Base-by-base conservation (phyloP, 2,888 invertebrate species). In the Pristionchus exspectatus region DNA sequence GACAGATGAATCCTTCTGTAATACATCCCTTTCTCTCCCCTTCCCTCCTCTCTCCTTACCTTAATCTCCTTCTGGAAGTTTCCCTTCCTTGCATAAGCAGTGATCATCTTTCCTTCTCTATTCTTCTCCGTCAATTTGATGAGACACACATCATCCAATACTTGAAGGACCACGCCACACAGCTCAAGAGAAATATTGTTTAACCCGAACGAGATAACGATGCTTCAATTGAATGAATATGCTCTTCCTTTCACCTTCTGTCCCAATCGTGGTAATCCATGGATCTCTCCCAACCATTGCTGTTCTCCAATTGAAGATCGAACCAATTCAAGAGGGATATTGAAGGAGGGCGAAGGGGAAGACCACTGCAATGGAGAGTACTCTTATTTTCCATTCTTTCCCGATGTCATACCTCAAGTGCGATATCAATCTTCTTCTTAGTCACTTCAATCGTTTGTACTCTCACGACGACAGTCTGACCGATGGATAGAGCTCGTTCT, bases 1-100 rank as follows among this genome's bases (percentile, higher is more conserved):
- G 33, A 90, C 50, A 10, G 18, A 27, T 33, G 89, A 87, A 12
- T 85, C 90, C 89, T 88, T 87, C 87, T 90, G 85, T 66, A 69
- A 87, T 69, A 7, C 14, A 16, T 59, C 27, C 4, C 2, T 18
- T 14, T 44, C 44, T n/a, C 38, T 50, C 12, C 24, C 24, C 9
- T 33, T 63, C 38, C 38, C 2, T 5, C 72, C 74, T 33, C n/a
- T 72, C 72, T 69, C 9, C 30, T n/a, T 30, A 90, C 90, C 86
- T 89, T 90, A 50, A 77, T 38, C 54, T 72, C 77, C 30, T 66
- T 63, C 16, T 18, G 10, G 66, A 83, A 90, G 86, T 90, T 90
- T 7, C 66, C 77, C 7, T 56, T 77, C 50, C 86, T 69, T 24
- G 74, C 77, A 81, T 50, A 69, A 9, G 89, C 90, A 50, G 84